Conservation (phyloP, 37 sponge, comb jelly and placozoan species). For the Tethya wilhelma region DNA sequence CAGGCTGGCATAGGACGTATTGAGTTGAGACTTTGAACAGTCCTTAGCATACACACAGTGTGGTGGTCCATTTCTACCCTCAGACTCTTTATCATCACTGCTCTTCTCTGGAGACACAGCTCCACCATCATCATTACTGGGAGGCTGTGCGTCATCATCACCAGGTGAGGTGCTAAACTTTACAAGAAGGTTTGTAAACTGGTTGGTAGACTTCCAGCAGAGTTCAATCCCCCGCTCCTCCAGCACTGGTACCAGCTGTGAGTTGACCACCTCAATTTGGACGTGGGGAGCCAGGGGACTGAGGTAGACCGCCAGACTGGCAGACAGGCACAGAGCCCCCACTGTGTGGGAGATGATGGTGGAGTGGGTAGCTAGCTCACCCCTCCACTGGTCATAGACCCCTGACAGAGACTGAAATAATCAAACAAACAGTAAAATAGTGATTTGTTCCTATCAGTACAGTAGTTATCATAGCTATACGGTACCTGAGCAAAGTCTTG, state of each 20-base stretch:
- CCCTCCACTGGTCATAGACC: slow-evolving; percentile 29
- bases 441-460: neutral
- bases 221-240: slow-evolving; percentile 50
- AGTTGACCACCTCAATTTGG: slow-evolving; percentile 17
- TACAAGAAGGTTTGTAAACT: neutral
- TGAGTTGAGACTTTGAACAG: neutral
- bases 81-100: neutral
- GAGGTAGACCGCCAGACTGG: slow-evolving; percentile 52
- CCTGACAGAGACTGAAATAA: slow-evolving; percentile 44
- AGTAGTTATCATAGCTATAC: no score
- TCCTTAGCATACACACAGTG: neutral
- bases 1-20: neutral
- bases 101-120: neutral
- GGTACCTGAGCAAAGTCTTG: slow-evolving; percentile 57
- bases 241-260: slow-evolving; percentile 26
- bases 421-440: neutral
- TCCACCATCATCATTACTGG: neutral
- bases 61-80: neutral
- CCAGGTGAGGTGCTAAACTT: neutral
- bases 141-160: neutral
- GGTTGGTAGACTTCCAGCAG: slow-evolving; percentile 1
- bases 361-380: neutral
- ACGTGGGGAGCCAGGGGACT: slow-evolving; percentile 32
- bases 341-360: slow-evolving; percentile 10
- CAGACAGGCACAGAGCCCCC: slow-evolving; percentile 49